Evolutionary conservation across 30 jellyfish, hydroid and myxozoan species (phyloP), one percentile per base, ranked within the genome.

Genomic region (Haliclystus octoradiatus): DNA sequence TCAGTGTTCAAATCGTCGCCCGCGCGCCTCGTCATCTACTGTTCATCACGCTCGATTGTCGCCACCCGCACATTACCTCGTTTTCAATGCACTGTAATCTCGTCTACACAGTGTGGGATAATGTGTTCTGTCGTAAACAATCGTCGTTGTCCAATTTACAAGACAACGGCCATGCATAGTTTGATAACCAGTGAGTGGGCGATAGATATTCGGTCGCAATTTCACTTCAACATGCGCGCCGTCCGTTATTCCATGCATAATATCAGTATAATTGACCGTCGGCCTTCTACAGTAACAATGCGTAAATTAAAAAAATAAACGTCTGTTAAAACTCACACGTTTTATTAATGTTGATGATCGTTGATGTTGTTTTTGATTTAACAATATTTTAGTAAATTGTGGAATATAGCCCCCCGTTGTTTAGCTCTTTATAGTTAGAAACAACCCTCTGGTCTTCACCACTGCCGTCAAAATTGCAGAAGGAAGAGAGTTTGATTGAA

Each of bases 61-160:
- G 57, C 57, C 57, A 40, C 57, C 57, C 57, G 57, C 57, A 40
- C 57, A 5, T 40, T 40, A 19, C 57, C 57, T 40, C 57, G 57
- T 5, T 40, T n/a, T 19, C 57, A 5, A 19, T 19, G 19, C 19
- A 19, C 14, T 5, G 57, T 40, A 19, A 40, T 19, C 57, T 40
- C 57, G 57, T 40, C 19, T 40, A 9, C 57, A 19, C 57, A 5
- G 9, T 9, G 57, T 40, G 57, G 19, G 57, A 40, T 40, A 9
- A 19, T n/a, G n/a, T n/a, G n/a, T n/a, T n/a, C n/a, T 40, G 57
- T 9, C 57, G 57, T 19, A 40, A 40, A 40, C 57, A 40, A 40
- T 40, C 19, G 57, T 40, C 57, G 57, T 40, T 40, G 57, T 40
- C 57, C 57, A 40, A 40, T 40, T 40, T 40, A 9, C 14, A 5